A percentile compares a stretch with the other conserved stretches of the same genome.
Conservation (phyloP, 2,888 invertebrate species). For the Erebia aethiops region DNA sequence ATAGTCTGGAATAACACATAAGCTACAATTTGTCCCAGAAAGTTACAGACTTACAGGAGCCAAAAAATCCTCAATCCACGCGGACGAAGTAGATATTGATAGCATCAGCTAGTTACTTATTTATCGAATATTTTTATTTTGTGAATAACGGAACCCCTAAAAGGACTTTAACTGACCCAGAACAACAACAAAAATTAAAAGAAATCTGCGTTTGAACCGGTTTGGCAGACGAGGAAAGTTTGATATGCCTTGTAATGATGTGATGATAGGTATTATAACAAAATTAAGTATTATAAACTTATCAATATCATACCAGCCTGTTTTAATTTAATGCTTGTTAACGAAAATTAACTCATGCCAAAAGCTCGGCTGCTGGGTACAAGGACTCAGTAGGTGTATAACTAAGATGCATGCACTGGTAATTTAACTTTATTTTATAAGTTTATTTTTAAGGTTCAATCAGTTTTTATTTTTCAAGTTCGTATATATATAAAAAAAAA, state of each 20-base stretch:
- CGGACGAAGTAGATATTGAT: too few relatives aligned
- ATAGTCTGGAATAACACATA: too few relatives aligned
- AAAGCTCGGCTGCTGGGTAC: too few relatives aligned
- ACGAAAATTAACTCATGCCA: not conserved
- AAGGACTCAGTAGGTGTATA: too few relatives aligned
- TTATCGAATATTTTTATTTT: not conserved
- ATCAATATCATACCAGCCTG: not conserved
- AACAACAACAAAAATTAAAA: not conserved
- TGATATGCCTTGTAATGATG: slow-evolving; percentile 4
- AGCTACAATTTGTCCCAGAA: too few relatives aligned
- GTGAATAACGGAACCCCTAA: not conserved
- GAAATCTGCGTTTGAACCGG: slow-evolving; percentile 5
- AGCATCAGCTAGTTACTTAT: not conserved
- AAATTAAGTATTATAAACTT: not conserved
- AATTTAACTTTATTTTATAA: too few relatives aligned
- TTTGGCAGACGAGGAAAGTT: slow-evolving; percentile 4
- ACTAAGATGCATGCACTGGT: too few relatives aligned
- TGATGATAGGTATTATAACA: not conserved
- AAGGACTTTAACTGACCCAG: slow-evolving; percentile 2
- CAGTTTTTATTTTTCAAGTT: too few relatives aligned
- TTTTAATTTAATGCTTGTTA: not conserved
- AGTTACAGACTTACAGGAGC: too few relatives aligned
- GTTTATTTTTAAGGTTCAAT: too few relatives aligned
- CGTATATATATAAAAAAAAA: too few relatives aligned
- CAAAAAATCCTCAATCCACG: too few relatives aligned